Percentiles rank a stretch among this genome's conserved stretches.
These are phyloP conservation scores for Stenodera caucasica DNA, from an alignment of 2,888 invertebrate genomes.

Conservation along the genomic window DNA sequence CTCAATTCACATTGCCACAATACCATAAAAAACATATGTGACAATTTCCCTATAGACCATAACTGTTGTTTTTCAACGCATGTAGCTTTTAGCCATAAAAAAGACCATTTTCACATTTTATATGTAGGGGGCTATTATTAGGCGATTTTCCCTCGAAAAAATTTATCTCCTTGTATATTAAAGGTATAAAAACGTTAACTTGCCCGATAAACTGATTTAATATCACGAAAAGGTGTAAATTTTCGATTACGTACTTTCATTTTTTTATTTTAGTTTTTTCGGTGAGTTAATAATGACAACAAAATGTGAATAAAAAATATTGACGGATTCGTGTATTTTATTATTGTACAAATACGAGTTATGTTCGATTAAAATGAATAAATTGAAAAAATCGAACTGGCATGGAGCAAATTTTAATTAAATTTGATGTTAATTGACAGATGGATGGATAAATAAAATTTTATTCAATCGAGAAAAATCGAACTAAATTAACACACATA, in stretches of 20 bases:
- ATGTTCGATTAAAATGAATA: too few species aligned
- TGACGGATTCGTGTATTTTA: too few species aligned
- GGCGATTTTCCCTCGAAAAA: neutral
- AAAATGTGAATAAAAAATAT: too few species aligned
- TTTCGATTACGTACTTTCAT: neutral
- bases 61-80: neutral
- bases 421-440: too few species aligned
- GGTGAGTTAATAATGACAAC: too few species aligned
- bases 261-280: neutral
- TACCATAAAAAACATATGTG: neutral
- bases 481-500: too few species aligned
- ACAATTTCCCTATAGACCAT: neutral
- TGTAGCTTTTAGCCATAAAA: conserved; percentile 1
- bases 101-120: neutral
- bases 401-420: too few species aligned
- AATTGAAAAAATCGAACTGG: too few species aligned
- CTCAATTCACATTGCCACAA: neutral
- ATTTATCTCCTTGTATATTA: neutral
- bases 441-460: too few species aligned
- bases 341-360: too few species aligned
- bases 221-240: neutral
- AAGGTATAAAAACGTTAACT: neutral
- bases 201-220: neutral
- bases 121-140: neutral
- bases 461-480: too few species aligned